Percentiles rank a stretch among this genome's conserved stretches.
phyloP scores from a whole-genome alignment of 1,140 invertebrate genomes.

The Calephelis nemesis region DNA sequence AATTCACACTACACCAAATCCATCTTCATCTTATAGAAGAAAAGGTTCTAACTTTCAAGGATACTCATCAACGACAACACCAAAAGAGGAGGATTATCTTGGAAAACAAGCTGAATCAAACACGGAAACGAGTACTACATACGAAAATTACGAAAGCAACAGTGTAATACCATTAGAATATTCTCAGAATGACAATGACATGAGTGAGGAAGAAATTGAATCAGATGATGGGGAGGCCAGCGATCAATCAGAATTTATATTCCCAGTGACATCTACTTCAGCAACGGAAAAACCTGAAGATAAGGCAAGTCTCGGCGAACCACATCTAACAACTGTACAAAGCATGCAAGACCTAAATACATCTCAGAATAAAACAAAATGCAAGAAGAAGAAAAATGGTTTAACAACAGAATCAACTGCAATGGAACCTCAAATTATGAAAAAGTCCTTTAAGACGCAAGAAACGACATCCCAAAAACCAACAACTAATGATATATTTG shows the following conservation, averaged over 20 bases:
- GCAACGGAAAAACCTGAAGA: constrained; percentile 38
- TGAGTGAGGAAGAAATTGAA: constrained; percentile 28
- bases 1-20: constrained; percentile 30
- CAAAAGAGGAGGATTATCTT: constrained; percentile 30
- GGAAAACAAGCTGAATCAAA: constrained; percentile 20
- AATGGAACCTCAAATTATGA: constrained; percentile 23
- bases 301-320: constrained; percentile 34
- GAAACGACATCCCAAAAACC: constrained; percentile 29
- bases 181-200: constrained; percentile 32
- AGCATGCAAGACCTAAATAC: constrained; percentile 36
- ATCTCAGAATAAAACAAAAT: constrained; percentile 63
- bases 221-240: constrained; percentile 29
- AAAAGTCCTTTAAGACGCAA: constrained; percentile 30
- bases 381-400: constrained; percentile 64
- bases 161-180: constrained; percentile 35
- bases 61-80: constrained; percentile 46
- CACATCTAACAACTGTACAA: constrained; percentile 29
- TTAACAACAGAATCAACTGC: constrained; percentile 22
- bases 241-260: constrained; percentile 25
- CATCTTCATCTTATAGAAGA: constrained; percentile 43
- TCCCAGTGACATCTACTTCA: constrained; percentile 24
- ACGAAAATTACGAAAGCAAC: constrained; percentile 35
- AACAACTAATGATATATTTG: constrained; percentile 42
- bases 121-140: constrained; percentile 27
- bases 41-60: constrained; percentile 69